Percentiles rank a stretch among this genome's conserved stretches.
Evolutionary conservation across 1,140 invertebrate species (phyloP).

Genomic region (Drosophila equinoxialis): DNA sequence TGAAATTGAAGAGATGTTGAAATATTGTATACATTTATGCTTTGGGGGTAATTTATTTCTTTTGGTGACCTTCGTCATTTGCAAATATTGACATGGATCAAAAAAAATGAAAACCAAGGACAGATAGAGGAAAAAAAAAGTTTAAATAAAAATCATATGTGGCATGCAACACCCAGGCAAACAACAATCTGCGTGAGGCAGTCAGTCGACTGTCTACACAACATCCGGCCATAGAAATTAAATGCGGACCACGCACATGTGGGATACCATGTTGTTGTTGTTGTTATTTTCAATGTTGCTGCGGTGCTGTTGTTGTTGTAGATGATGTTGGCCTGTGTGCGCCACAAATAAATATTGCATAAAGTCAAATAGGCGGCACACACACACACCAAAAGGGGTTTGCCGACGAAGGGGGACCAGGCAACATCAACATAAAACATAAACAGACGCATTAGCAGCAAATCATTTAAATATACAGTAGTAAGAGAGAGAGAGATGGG

Average conservation of each 20-base stretch:
- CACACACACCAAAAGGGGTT: background rate
- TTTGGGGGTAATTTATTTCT: background rate
- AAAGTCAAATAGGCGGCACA: conserved; percentile 68
- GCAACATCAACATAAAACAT: conserved; percentile 76
- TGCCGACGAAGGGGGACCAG: conserved; percentile 22
- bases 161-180: conserved; percentile 2
- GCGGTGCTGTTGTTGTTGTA: conserved; percentile 34
- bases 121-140: background rate
- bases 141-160: background rate
- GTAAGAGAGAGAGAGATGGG: background rate
- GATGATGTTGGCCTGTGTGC: conserved; percentile 30
- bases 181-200: conserved; percentile 28
- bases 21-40: background rate
- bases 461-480: conserved; percentile 76
- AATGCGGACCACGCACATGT: conserved; percentile 73
- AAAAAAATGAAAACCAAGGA: background rate
- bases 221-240: conserved; percentile 79
- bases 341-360: conserved; percentile 77
- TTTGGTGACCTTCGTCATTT: conserved; percentile 9
- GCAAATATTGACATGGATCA: conserved; percentile 11
- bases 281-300: conserved; percentile 59
- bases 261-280: conserved; percentile 40
- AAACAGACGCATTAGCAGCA: conserved; percentile 78
- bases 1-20: conserved; percentile 7
- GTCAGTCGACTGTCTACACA: conserved; percentile 72